These are phyloP conservation scores for Himantopus leucocephalus DNA, from an alignment of 2,113 vertebrate species.

Conservation along the genomic window DNA sequence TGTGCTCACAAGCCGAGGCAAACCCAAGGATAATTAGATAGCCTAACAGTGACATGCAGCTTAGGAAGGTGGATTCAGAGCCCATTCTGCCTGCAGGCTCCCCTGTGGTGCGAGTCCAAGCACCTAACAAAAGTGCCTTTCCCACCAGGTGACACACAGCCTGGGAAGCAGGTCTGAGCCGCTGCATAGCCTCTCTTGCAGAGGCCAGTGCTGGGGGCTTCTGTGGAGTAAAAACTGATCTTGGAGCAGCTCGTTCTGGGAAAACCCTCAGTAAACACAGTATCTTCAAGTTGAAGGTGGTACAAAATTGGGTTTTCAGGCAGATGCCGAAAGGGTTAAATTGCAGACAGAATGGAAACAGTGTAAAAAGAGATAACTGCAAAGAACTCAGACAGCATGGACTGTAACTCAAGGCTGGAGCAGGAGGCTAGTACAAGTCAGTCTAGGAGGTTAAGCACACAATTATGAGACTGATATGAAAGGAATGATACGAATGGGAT, in stretches of 20 bases:
- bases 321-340: too few species aligned
- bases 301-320: too few species aligned
- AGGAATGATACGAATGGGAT: too few species aligned
- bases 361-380: too few species aligned
- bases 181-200: neutral
- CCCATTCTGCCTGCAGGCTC: neutral
- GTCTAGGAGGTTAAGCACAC: too few species aligned
- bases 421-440: too few species aligned
- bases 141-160: too few species aligned
- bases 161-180: neutral
- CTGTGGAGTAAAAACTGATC: neutral
- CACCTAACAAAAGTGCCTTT: neutral
- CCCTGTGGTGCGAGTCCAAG: neutral
- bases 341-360: too few species aligned
- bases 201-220: neutral
- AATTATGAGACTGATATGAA: too few species aligned
- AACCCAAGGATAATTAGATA: neutral
- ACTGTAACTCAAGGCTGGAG: too few species aligned
- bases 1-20: neutral
- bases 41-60: accelerated
- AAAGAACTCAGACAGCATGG: too few species aligned
- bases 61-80: neutral
- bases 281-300: neutral
- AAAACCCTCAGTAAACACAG: neutral
- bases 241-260: neutral